phyloP scores from a whole-genome alignment of 1,140 invertebrate species.

The Drosophila parabipectinata region DNA sequence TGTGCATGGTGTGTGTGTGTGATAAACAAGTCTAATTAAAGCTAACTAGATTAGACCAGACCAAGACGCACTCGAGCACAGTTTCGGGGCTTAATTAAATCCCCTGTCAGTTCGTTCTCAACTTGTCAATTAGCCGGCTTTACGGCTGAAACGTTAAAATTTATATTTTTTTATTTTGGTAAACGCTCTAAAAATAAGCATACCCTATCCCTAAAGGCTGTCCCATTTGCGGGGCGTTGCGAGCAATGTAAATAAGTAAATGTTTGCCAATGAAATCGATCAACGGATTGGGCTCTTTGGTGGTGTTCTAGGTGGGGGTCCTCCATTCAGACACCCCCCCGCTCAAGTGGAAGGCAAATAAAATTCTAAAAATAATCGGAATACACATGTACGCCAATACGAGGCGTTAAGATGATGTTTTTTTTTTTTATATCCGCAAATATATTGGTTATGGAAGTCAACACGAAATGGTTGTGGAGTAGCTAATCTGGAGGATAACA shows the following conservation, averaged over 20 bases:
- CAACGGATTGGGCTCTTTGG: constrained; percentile 28
- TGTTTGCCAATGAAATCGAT: constrained; percentile 38
- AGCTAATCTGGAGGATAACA: no score
- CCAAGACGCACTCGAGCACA: constrained; percentile 67
- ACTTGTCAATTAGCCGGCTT: constrained; percentile 68
- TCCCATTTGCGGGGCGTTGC: constrained; percentile 21
- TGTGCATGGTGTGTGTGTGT: constrained; percentile 35
- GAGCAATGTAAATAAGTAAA: constrained; percentile 37
- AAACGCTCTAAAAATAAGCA: constrained; percentile 30
- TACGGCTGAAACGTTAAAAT: constrained; percentile 11
- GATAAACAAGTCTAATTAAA: constrained; percentile 79
- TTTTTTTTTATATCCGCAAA: constrained; percentile 7
- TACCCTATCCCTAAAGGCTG: constrained; percentile 5
- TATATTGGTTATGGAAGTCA: constrained; percentile 27
- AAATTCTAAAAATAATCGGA: constrained; percentile 38
- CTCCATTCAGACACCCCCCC: constrained; percentile 1
- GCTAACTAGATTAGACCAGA: constrained; percentile 69
- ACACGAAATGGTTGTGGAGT: background rate
- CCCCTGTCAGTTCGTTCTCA: constrained; percentile 60
- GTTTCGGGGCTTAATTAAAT: constrained; percentile 71
- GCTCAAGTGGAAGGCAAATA: constrained; percentile 35
- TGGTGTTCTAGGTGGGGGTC: background rate
- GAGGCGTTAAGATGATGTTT: constrained; percentile 24
- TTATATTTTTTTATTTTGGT: constrained; percentile 32
- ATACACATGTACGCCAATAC: constrained; percentile 19